Evolutionary conservation across 2,797 vertebrate genomes (phyloP).

Genomic region (Xerus rutilus): DNA sequence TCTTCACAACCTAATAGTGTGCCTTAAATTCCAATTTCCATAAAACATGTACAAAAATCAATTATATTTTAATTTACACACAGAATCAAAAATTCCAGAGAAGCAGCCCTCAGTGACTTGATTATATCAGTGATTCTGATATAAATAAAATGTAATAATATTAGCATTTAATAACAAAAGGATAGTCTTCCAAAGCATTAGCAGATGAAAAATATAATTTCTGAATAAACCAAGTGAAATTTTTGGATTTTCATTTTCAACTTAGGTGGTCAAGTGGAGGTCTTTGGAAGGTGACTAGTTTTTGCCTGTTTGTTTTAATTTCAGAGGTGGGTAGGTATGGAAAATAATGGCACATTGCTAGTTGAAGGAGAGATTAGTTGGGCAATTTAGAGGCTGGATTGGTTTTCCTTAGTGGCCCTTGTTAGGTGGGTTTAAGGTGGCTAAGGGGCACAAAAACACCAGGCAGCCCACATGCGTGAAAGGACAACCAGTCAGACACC

Average conservation of each 20-base stretch:
- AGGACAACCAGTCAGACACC: no score
- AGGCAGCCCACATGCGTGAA: no score
- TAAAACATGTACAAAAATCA: constrained; percentile 30
- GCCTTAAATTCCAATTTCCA: not conserved
- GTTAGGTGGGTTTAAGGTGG: not conserved
- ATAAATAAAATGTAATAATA: not conserved
- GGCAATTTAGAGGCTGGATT: not conserved
- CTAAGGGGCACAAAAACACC: no score
- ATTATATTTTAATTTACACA: not conserved
- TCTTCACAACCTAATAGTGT: constrained; percentile 5
- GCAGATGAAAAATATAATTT: not conserved
- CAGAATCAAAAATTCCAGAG: not conserved
- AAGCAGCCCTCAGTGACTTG: not conserved
- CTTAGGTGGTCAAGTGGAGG: not conserved
- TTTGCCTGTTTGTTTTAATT: not conserved
- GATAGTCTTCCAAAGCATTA: not conserved
- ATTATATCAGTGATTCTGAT: not conserved
- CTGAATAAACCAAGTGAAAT: not conserved
- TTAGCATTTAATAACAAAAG: not conserved
- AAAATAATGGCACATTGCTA: not conserved
- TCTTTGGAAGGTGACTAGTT: not conserved
- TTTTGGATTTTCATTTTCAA: not conserved
- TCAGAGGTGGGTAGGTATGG: not conserved
- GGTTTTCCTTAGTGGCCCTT: not conserved
- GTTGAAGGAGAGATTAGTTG: not conserved